These are phyloP conservation scores for Anadara kagoshimensis DNA, from an alignment of 1,140 invertebrate species.

Conservation along the genomic window DNA sequence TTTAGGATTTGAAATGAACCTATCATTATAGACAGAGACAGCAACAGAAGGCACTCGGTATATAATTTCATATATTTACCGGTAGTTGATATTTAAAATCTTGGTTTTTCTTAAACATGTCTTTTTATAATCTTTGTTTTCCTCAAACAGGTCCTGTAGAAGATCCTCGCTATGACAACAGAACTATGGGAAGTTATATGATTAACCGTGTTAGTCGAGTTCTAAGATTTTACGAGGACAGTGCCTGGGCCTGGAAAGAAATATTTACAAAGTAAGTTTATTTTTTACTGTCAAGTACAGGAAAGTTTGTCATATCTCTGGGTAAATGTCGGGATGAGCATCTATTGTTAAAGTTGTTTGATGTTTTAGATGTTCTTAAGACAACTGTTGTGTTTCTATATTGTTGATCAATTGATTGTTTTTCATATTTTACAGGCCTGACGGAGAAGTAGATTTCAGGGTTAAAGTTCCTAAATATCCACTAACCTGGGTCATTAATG, in stretches of 20 bases:
- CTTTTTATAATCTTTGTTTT: conserved; percentile 11
- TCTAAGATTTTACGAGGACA: conserved; percentile 91
- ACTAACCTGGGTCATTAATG: conserved; percentile 93
- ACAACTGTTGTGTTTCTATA: too few relatives aligned
- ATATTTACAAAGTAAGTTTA: conserved; percentile 87
- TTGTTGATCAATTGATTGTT: too few relatives aligned
- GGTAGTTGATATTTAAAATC: neutral
- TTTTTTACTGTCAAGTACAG: neutral
- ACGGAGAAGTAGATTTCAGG: conserved; percentile 80
- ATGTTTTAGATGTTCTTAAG: too few relatives aligned
- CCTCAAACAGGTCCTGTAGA: conserved; percentile 48
- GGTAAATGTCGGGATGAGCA: too few relatives aligned
- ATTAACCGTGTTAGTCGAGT: conserved; percentile 86
- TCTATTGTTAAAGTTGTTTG: too few relatives aligned
- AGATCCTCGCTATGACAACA: conserved; percentile 74
- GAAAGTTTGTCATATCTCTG: too few relatives aligned
- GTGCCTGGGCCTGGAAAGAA: conserved; percentile 94
- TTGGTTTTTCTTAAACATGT: neutral
- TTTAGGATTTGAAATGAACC: too few relatives aligned
- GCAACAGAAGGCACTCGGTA: too few relatives aligned
- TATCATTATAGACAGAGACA: too few relatives aligned
- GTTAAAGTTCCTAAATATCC: conserved; percentile 88
- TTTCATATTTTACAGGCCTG: conserved; percentile 59
- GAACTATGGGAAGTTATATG: conserved; percentile 80
- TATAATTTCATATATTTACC: too few relatives aligned